Evolutionary conservation across 2,113 vertebrate genomes (phyloP), one percentile per base, ranked within the genome.

Genomic region (Grus americana): DNA sequence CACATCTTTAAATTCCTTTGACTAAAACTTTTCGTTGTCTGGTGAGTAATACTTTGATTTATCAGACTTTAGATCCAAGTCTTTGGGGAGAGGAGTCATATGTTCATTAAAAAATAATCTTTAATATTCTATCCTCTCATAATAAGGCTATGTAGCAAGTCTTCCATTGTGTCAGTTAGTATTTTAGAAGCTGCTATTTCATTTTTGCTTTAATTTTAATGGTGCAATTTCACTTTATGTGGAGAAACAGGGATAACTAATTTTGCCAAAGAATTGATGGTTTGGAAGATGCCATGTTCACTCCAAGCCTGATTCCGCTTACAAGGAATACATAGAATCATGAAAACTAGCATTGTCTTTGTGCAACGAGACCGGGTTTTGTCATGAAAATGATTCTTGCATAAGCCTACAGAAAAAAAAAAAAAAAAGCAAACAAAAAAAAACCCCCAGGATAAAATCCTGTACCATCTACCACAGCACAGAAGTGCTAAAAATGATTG

Each of bases 1-100:
- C 89, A 93, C 74, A 71, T 91, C 90, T 94, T 93, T 95, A 96
- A 86, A 97, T 95, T 93, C 80, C 90, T 97, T 91, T 94, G 85
- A 96, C 91, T 92, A 81, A 89, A 92, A 57, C 32, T 84, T 96
- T 96, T 68, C 0, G 0, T 86, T 94, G 62, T 91, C 88, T 95
- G 32, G 63, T 97, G 86, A 91, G 63, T 63, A 96, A 88, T 86
- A 83, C 72, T 94, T 96, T 86, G 80, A 94, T 97, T 95, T 95
- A 89, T 78, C 85, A 83, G 71, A 46, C 46, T 96, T 95, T 87
- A 88, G 74, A 95, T 65, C 17, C 57, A 85, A 22, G 8, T 85
- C 24, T 91, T 59, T 79, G n/a, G 27, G 62, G 54, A 46, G 76
- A 88, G 42, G 34, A 93, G 22, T 57, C 62, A 59, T n/a, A 50